Base-by-base conservation (phyloP, 2,113 vertebrate species). In the Ardeotis arabs region DNA sequence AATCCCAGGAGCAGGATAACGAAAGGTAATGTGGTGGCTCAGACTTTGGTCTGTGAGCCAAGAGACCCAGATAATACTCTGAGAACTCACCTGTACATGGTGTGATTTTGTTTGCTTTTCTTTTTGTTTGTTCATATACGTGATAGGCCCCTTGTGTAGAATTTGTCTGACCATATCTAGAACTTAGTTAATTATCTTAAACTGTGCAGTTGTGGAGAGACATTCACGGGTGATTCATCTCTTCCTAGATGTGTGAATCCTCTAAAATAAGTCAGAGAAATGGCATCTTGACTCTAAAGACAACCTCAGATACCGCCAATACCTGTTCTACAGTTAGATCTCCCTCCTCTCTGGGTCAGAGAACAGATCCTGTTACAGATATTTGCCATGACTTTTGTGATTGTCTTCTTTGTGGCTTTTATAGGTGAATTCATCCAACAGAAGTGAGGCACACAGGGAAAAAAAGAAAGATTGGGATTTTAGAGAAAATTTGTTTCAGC, bases 101-200 rank as follows among this genome's bases (percentile, higher is more conserved):
- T 77, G 22, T 62, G 44, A 21, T 53, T 90, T 72, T 39, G 2
- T 31, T 60, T 17, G 16, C 5, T 23, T 60, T 68, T 49, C 14
- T 60, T 74, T 87, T 74, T 31, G 37, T 68, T 86, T 94, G 9
- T 23, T 80, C 50, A 5, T 15, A 7, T 16, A 14, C 15, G 7
- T 7, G 8, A 33, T 5, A 39, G n/a, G 0, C 1, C 21, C 15
- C 41, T 44, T 2, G 2, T 7, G 39, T 22, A 12, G 56, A 60
- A 39, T 33, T 79, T 67, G 2, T 72, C 37, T 82, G 70, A 76
- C 13, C 16, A 10, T 31, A 31, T 47, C 59, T 68, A 35, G 35
- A 77, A 52, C 10, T 28, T 49, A 84, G 29, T 9, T 84, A 83
- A 77, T 76, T 16, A 45, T 10, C 39, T 74, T 74, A 39, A 91